Evolutionary conservation across 2,113 vertebrate species (phyloP).

Genomic region (cat (Felis catus)): F.catus_Fca126_mat1.0 CM031421.1:55541501-55542000

Average conservation of each 20-base stretch:
- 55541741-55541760: neutral
- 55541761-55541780: neutral
- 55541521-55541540: neutral
- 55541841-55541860: neutral
- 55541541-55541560: neutral
- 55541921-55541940: neutral
- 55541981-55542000: neutral
- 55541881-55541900: fast-evolving
- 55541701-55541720: neutral
- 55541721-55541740: neutral
- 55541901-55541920: neutral
- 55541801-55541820: neutral
- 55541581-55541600: neutral
- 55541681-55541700: neutral
- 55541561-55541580: neutral
- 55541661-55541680: neutral
- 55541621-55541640: neutral
- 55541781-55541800: neutral
- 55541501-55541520: neutral
- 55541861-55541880: neutral
- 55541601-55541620: neutral
- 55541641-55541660: neutral
- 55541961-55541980: neutral
- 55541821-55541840: neutral
- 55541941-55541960: neutral